A percentile compares a stretch with the other conserved stretches of the same genome.
These are phyloP conservation scores for Salvelinus namaycush DNA, from an alignment of 2,113 vertebrate genomes.

Conservation along the genomic window DNA sequence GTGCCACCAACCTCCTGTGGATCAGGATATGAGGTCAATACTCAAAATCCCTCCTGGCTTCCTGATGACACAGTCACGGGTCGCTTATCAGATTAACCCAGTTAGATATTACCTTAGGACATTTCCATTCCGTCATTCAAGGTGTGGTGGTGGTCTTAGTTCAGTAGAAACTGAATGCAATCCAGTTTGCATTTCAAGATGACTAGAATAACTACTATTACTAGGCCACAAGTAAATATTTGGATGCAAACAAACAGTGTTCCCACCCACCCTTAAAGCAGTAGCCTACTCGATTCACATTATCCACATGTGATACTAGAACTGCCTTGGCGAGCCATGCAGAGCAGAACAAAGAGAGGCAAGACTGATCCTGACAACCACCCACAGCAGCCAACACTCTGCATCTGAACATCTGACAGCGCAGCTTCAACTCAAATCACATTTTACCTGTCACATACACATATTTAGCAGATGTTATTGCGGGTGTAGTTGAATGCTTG, in stretches of 20 bases:
- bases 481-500: no score
- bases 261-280: background rate
- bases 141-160: background rate
- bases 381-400: background rate
- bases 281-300: no score
- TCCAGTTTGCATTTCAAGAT: no score
- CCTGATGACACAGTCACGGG: background rate
- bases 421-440: no score
- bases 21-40: background rate
- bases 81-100: slow-evolving; percentile 6
- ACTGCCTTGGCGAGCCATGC: background rate
- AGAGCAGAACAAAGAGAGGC: background rate
- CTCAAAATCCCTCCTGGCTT: background rate
- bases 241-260: background rate
- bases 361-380: background rate
- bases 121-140: background rate
- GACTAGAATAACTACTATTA: no score
- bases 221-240: background rate
- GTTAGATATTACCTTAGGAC: background rate
- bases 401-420: background rate
- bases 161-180: background rate
- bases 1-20: no score
- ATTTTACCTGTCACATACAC: no score
- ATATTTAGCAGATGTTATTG: no score
- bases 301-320: background rate